Evolutionary conservation across 64 coral and sea anemone genomes (phyloP), one percentile per base, ranked within the genome.

Genomic region (Montipora sp.): DNA sequence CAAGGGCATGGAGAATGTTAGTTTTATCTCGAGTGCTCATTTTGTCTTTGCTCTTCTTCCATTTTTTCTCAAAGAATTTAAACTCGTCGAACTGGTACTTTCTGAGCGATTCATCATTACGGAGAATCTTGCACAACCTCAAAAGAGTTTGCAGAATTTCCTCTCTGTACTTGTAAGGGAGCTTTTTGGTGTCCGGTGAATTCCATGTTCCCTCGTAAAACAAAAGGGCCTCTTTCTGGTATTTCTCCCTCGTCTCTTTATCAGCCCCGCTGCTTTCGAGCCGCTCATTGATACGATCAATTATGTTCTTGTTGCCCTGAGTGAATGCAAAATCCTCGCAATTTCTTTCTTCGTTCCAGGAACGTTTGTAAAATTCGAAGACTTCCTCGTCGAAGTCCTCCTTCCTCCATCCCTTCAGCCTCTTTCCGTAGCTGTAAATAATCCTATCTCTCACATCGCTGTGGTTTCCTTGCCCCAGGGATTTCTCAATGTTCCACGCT

Each of bases 401-500:
- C 80, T 63, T 82, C 59, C 55, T 65, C 13, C 3, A 3, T 1
- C 21, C 27, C 0, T 0, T 0, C 14, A 82, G 79, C 57, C 44
- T 45, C 51, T 3, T 0, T 21, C 18, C 27, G 55, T 82, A 82
- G 0, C 3, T 44, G 13, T 14, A 0, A 61, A 82, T 45, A 24
- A 82, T 60, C n/a, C 55, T 63, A 0, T 36, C 53, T 16, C 66
- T 9, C 9, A 71, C 82, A 2, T 71, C 44, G 7, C 82, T 85
- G 82, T 85, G 82, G 66, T 85, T 70, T 0, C 90, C 90, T 27
- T 46, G 49, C 6, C 80, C 69, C 44, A 92, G 48, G 47, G 79
- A 61, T 48, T 84, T 73, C 21, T 92, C 90, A 81, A 92, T 85
- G 18, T 59, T 75, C 55, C 82, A 92, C 2, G 90, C 90, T 48